A percentile compares a stretch with the other conserved stretches of the same genome.
Conservation (phyloP, 2,888 invertebrate genomes). For the Noctua janthe region DNA sequence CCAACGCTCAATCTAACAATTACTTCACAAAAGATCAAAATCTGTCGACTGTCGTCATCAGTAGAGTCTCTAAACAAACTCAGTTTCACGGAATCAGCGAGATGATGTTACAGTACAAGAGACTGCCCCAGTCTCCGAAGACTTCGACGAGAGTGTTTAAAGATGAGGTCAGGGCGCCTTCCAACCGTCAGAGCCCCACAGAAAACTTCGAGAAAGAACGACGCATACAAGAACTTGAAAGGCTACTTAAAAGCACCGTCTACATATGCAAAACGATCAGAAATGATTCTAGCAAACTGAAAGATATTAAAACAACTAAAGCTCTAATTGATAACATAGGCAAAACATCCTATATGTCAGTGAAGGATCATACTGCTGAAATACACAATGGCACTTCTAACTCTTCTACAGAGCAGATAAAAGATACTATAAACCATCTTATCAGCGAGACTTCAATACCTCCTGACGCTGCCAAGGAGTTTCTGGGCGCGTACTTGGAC, state of each 20-base stretch:
- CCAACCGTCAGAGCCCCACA: slow-evolving; percentile 58
- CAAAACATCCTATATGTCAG: slow-evolving; percentile 65
- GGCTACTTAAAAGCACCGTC: slow-evolving; percentile 81
- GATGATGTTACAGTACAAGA: slow-evolving; percentile 52
- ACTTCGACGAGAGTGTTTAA: slow-evolving; percentile 47
- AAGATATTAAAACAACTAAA: slow-evolving; percentile 82
- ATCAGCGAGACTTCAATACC: slow-evolving; percentile 80
- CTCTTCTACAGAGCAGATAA: slow-evolving; percentile 79
- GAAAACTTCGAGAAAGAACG: slow-evolving; percentile 80
- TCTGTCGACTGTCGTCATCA: slow-evolving; percentile 73
- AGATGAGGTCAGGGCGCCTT: slow-evolving; percentile 15
- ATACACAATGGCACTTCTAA: slow-evolving; percentile 69
- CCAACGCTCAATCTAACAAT: slow-evolving; percentile 75
- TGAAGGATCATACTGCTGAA: slow-evolving; percentile 50
- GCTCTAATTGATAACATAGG: slow-evolving; percentile 79
- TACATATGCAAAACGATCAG: slow-evolving; percentile 78
- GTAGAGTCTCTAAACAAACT: slow-evolving; percentile 74
- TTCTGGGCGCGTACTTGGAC: slow-evolving; percentile 80
- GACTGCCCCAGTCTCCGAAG: slow-evolving; percentile 38
- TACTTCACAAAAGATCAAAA: slow-evolving; percentile 79
- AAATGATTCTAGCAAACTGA: slow-evolving; percentile 72
- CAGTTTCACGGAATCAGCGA: slow-evolving; percentile 75
- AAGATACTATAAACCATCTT: slow-evolving; percentile 81
- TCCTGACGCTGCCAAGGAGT: slow-evolving; percentile 79
- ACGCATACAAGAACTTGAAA: slow-evolving; percentile 82